These are phyloP conservation scores for Argyrosomus japonicus DNA, from an alignment of 2,113 vertebrate genomes.

Conservation along the genomic window DNA sequence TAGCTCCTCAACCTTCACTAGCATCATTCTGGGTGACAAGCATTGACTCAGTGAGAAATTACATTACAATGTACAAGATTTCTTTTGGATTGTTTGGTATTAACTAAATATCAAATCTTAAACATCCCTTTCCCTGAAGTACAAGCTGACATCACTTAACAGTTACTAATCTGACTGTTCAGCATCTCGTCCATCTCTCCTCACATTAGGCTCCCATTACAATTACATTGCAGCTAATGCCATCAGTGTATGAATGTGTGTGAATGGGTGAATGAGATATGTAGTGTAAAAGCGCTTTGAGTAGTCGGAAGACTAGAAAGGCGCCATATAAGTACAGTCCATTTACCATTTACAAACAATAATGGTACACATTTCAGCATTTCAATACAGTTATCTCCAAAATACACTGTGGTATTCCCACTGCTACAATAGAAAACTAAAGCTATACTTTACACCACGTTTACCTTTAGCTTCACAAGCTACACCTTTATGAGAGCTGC, in stretches of 20 bases:
- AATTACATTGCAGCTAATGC: no score
- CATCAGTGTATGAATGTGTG: no score
- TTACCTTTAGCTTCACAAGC: constrained; percentile 1
- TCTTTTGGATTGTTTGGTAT: background rate
- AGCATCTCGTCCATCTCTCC: background rate
- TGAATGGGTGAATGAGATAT: no score
- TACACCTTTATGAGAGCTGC: constrained; percentile 42
- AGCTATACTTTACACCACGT: constrained; percentile 19
- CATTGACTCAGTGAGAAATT: background rate
- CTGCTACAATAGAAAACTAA: constrained; percentile 3
- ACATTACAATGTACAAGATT: background rate
- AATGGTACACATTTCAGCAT: background rate
- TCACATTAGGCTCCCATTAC: background rate
- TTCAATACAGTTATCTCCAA: background rate
- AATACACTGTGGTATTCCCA: background rate
- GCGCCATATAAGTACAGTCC: no score
- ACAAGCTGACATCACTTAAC: background rate
- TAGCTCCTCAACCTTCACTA: background rate
- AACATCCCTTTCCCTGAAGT: background rate
- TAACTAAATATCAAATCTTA: background rate
- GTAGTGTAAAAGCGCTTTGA: no score
- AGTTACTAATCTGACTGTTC: background rate
- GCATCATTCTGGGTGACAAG: background rate
- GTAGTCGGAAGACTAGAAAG: no score
- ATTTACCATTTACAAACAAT: no score